These are phyloP conservation scores for Siniperca scherzeri DNA, from an alignment of 2,797 vertebrate genomes.

Conservation along the genomic window DNA sequence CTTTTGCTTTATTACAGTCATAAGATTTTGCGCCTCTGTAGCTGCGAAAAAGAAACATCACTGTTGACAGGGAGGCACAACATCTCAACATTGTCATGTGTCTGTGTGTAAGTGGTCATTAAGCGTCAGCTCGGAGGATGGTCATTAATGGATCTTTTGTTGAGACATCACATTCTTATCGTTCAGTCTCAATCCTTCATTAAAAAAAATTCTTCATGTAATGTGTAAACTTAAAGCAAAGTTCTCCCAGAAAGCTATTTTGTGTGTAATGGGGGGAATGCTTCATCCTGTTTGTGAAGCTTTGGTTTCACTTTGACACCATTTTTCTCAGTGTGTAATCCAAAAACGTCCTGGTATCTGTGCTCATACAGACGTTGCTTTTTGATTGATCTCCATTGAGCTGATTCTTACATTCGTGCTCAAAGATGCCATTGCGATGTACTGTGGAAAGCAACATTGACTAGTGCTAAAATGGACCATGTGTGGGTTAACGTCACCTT, in stretches of 20 bases:
- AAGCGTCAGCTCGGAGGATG: constrained; percentile 51
- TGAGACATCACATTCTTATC: constrained; percentile 75
- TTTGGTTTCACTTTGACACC: constrained; percentile 81
- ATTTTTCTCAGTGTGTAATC: constrained; percentile 35
- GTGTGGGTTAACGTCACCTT: constrained; percentile 47
- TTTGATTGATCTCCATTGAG: constrained; percentile 78
- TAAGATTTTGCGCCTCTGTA: constrained; percentile 86
- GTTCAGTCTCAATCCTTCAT: constrained; percentile 71
- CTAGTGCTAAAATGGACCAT: constrained; percentile 41
- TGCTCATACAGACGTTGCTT: constrained; percentile 32
- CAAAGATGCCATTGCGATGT: constrained; percentile 69
- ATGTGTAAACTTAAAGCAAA: constrained; percentile 85
- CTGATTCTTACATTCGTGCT: constrained; percentile 84
- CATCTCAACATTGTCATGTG: constrained; percentile 69
- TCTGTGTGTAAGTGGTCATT: constrained; percentile 22
- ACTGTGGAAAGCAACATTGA: constrained; percentile 67
- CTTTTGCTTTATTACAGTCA: constrained; percentile 86
- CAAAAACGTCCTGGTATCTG: constrained; percentile 43
- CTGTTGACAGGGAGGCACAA: constrained; percentile 78
- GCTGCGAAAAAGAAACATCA: constrained; percentile 79
- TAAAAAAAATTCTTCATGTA: constrained; percentile 70
- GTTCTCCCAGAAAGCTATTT: constrained; percentile 86
- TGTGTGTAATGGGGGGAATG: constrained; percentile 36
- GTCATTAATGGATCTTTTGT: constrained; percentile 58
- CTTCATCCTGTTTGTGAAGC: constrained; percentile 77